These are phyloP conservation scores for Ginglymostoma cirratum DNA, from an alignment of 2,113 vertebrate genomes.

Conservation along the genomic window DNA sequence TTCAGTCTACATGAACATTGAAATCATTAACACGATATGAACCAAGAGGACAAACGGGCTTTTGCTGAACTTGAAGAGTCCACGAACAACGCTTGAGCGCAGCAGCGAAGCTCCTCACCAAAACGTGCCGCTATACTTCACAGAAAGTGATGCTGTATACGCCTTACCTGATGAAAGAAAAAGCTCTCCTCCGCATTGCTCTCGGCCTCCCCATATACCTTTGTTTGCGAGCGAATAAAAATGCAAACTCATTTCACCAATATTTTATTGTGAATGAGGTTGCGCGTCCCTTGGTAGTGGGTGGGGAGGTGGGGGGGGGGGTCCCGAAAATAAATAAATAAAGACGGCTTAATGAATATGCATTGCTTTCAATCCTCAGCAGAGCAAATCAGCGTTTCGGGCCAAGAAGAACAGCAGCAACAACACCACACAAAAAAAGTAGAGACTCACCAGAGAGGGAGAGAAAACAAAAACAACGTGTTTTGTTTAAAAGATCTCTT, in stretches of 20 bases:
- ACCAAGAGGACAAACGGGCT: not conserved
- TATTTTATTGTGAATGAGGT: constrained; percentile 50
- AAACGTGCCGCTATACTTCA: not conserved
- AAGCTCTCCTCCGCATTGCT: not conserved
- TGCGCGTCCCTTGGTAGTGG: constrained; percentile 42
- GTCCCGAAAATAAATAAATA: constrained; percentile 43
- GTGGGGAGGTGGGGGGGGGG: constrained; percentile 13
- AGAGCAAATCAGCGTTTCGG: constrained; percentile 43
- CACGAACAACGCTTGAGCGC: not conserved
- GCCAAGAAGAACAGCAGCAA: not conserved
- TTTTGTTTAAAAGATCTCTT: constrained; percentile 28
- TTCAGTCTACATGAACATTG: not conserved
- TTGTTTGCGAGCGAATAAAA: constrained; percentile 35
- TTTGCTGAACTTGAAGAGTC: not conserved
- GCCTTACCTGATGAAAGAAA: not conserved
- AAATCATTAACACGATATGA: not conserved
- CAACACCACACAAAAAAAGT: not conserved
- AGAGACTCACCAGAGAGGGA: constrained; percentile 5
- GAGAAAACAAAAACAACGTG: not conserved
- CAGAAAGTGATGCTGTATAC: not conserved
- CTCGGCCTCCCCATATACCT: not conserved
- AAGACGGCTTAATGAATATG: constrained; percentile 49
- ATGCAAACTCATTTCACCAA: constrained; percentile 47
- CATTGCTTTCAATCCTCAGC: constrained; percentile 52
- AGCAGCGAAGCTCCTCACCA: not conserved